phyloP scores from a whole-genome alignment of 2,888 invertebrate genomes.

The Lochmaea crataegi region DNA sequence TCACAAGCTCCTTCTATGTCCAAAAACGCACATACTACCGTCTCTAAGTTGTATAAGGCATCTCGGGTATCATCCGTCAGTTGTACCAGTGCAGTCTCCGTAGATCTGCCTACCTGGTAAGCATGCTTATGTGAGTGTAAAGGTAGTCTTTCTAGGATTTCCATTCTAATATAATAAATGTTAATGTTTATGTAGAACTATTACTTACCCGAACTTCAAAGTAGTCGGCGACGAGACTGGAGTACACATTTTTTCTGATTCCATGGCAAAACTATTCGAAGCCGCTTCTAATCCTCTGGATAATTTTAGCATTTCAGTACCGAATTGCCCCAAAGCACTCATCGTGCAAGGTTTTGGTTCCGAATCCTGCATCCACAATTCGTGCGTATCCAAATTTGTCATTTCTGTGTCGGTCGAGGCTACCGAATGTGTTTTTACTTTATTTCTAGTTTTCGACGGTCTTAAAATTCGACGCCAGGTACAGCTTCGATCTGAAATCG shows the following conservation, averaged over 20 bases:
- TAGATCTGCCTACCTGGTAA: too few relatives aligned
- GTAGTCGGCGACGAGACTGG: constrained; percentile 44
- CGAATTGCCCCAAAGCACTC: constrained; percentile 87
- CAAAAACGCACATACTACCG: too few relatives aligned
- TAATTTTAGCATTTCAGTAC: constrained; percentile 87
- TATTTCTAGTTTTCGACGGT: constrained; percentile 54
- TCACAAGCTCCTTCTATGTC: too few relatives aligned
- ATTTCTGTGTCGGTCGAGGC: constrained; percentile 87
- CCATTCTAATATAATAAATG: too few relatives aligned
- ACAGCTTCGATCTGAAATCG: constrained; percentile 74
- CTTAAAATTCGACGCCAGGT: constrained; percentile 82
- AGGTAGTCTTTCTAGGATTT: too few relatives aligned
- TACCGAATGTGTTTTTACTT: constrained; percentile 69
- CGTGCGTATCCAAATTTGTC: constrained; percentile 85
- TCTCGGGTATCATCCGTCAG: too few relatives aligned
- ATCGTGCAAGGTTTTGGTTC: constrained; percentile 85
- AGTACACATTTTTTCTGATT: constrained; percentile 25
- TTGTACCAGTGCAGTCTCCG: too few relatives aligned
- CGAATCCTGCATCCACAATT: constrained; percentile 77
- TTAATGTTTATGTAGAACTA: background rate
- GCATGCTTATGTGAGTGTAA: too few relatives aligned
- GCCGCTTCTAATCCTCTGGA: constrained; percentile 84
- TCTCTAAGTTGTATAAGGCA: too few relatives aligned
- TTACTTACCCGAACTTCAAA: constrained; percentile 54
- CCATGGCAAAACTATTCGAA: constrained; percentile 51